Evolutionary conservation across 2,113 vertebrate species (phyloP), one percentile per base, ranked within the genome.

Genomic region (Apeltes quadracus): DNA sequence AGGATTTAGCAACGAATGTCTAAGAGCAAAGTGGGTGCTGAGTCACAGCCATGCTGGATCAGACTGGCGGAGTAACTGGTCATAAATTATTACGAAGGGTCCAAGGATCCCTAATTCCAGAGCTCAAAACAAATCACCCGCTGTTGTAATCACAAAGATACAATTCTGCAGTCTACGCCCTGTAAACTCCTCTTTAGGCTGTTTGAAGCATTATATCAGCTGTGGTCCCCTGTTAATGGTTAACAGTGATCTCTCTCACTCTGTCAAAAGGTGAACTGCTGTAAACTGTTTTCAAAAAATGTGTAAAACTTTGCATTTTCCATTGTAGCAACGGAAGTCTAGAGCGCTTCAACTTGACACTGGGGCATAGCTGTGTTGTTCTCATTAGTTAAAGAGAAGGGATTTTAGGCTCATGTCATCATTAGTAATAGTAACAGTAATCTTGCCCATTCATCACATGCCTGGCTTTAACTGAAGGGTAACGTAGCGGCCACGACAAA

Each of bases 31-130:
- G 27, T 44, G 46, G 38, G 38, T 86, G 38, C 34, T 86, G 76
- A 90, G 66, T 84, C 89, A 88, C 61, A 70, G 27, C 67, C n/a
- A 57, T 66, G 72, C 57, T 69, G 81, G 68, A 84, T 80, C 54
- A 78, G 75, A 81, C 29, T 7, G 32, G 25, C 50, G 63, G 79
- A 22, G 64, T 46, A 16, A 61, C 61, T 72, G 29, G 25, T 72
- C 27, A 56, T 84, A 61, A 84, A 82, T 75, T 43, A 68, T 68
- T 50, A 71, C 27, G 44, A 3, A 66, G 7, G 53, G 58, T 75
- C 1, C 61, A 74, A 71, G 22, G 57, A 38, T 74, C 48, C 11
- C n/a, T 73, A 46, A 64, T 59, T 67, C 70, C 41, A 58, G 7
- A 38, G 9, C 16, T 72, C 11, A 38, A 61, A 80, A 69, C 51